Base-by-base conservation (phyloP, 1,140 invertebrate genomes). In the Drosophila murphyi region DNA sequence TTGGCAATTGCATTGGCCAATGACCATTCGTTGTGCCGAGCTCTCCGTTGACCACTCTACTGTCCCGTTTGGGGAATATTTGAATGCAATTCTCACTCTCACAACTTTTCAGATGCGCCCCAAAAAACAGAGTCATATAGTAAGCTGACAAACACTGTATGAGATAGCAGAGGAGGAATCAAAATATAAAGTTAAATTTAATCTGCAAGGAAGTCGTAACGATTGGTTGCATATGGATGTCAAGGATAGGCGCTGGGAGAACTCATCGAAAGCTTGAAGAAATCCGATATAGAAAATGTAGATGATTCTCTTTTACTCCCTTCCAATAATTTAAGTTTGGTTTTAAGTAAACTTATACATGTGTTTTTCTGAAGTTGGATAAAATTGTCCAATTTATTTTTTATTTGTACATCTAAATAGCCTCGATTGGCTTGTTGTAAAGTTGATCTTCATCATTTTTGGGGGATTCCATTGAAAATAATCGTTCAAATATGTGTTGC, bases 1-100 rank as follows among this genome's bases (percentile, higher is more conserved):
- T 81, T 67, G 72, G 50, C 71, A 67, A 68, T 73, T 80, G 78
- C 82, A 81, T 71, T 86, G 81, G 77, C 52, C 65, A 72, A 60
- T 82, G 65, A 68, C 43, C 60, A 72, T 50, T 52, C 54, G 60
- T 52, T 12, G 51, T 59, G 48, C 4, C 28, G 12, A 7, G n/a
- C 43, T 59, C 68, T 32, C 51, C 51, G 8, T 28, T 32, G 32
- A 54, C 34, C 57, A 43, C 69, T 45, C 47, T 60, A 31, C n/a
- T 43, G 39, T n/a, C 10, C 54, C 34, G 32, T 69, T 61, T 43
- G 45, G 54, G 48, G 48, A 57, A 80, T 70, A 59, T 48, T 77
- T 65, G 62, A 75, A 78, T 82, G 80, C 67, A 82, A 78, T 82
- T 72, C 61, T 67, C 74, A 80, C 73, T 83, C 73, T 83, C 77